These are phyloP conservation scores for Apus apus DNA, from an alignment of 2,113 vertebrate species.

Conservation along the genomic window DNA sequence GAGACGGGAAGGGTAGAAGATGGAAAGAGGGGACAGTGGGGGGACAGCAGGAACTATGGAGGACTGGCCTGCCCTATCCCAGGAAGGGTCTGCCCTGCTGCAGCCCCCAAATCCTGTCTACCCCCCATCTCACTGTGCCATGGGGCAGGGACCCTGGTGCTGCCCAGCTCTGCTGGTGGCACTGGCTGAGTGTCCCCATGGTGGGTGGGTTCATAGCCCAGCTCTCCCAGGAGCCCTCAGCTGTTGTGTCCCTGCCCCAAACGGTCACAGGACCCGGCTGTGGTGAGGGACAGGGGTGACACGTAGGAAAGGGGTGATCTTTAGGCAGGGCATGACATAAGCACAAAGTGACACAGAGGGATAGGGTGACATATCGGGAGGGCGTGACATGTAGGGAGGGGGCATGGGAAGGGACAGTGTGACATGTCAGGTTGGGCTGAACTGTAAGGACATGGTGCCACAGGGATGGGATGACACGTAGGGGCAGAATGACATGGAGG, in stretches of 20 bases:
- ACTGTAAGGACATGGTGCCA: neutral
- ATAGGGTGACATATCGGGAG: neutral
- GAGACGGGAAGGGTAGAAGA: too few relatives aligned
- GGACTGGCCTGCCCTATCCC: neutral
- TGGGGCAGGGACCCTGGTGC: accelerated
- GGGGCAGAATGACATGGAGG: neutral
- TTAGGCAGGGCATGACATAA: too few relatives aligned
- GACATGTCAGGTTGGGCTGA: neutral
- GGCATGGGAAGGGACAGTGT: neutral
- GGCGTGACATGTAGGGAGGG: neutral
- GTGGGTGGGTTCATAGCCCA: neutral
- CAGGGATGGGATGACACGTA: neutral
- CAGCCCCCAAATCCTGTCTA: neutral
- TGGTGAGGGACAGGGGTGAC: neutral
- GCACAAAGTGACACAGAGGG: too few relatives aligned
- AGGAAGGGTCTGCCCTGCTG: neutral
- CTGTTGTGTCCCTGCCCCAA: neutral
- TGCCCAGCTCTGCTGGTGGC: neutral
- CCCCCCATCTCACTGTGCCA: neutral
- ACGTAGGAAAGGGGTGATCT: neutral
- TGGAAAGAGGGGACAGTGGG: too few relatives aligned
- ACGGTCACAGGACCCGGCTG: accelerated
- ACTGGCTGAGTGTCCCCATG: neutral
- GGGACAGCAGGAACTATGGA: too few relatives aligned
- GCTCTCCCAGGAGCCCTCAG: neutral